Evolutionary conservation across 2,113 vertebrate species (phyloP).

Genomic region (Cyprinus carpio): DNA sequence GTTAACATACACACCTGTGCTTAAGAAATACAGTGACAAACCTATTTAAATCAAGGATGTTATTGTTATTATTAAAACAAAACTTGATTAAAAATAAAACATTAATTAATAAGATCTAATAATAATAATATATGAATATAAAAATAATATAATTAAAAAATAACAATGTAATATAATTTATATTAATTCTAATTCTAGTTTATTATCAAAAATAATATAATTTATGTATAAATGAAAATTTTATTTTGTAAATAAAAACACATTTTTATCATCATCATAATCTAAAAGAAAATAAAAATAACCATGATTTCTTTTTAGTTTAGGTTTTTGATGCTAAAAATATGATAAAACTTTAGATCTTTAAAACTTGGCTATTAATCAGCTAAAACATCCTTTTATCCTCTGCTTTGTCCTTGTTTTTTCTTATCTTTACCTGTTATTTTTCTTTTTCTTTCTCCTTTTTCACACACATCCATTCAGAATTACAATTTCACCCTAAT

Average conservation of each 20-base stretch:
- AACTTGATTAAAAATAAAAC: background rate
- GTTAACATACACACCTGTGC: background rate
- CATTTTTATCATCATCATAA: background rate
- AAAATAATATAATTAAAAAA: too few species aligned
- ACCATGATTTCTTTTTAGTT: background rate
- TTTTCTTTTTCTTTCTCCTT: background rate
- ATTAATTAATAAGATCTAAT: background rate
- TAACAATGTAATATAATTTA: too few species aligned
- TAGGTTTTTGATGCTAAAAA: background rate
- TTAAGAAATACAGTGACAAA: background rate
- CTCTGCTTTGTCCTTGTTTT: background rate
- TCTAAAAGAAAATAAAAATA: background rate
- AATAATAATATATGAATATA: too few species aligned
- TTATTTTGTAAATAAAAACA: too few species aligned
- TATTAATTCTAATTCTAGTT: too few species aligned
- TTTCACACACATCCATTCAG: background rate
- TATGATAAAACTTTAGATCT: background rate
- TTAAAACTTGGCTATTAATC: background rate
- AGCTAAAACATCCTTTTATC: background rate
- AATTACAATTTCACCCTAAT: constrained; percentile 20
- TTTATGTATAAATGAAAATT: too few species aligned
- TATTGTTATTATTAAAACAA: background rate
- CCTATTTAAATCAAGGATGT: background rate
- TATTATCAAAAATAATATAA: too few species aligned
- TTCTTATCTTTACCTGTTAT: background rate